Conservation (phyloP, 2,113 vertebrate genomes). For the Cardinalis cardinalis region DNA sequence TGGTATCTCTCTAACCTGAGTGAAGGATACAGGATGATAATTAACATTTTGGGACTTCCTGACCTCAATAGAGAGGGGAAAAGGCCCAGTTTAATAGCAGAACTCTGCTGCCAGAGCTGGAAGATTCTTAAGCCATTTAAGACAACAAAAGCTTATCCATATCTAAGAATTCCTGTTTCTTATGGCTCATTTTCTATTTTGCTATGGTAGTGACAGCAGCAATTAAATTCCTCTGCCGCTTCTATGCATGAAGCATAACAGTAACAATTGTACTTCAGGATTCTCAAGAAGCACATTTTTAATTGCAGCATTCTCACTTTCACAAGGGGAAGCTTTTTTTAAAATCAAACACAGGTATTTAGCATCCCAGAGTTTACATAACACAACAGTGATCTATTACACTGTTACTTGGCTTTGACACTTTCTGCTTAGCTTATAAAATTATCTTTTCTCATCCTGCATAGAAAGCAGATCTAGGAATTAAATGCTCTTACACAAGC, state of each 20-base stretch:
- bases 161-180: neutral
- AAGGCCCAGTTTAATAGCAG: neutral
- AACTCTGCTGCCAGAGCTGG: neutral
- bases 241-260: neutral
- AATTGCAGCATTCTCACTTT: neutral
- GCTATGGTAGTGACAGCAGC: neutral
- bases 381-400: neutral
- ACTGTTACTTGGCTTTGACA: neutral
- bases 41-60: neutral
- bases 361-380: neutral
- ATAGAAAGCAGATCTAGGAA: neutral
- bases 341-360: neutral
- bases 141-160: neutral
- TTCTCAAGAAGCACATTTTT: neutral
- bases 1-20: neutral
- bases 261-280: neutral
- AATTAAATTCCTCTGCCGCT: neutral
- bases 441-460: neutral
- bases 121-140: neutral
- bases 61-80: neutral
- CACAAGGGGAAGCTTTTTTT: neutral
- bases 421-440: neutral
- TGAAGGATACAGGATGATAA: neutral
- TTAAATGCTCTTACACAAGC: conserved; percentile 11
- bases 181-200: neutral